Evolutionary conservation across 2,888 invertebrate species (phyloP).

Genomic region (Augiades crinisus): DNA sequence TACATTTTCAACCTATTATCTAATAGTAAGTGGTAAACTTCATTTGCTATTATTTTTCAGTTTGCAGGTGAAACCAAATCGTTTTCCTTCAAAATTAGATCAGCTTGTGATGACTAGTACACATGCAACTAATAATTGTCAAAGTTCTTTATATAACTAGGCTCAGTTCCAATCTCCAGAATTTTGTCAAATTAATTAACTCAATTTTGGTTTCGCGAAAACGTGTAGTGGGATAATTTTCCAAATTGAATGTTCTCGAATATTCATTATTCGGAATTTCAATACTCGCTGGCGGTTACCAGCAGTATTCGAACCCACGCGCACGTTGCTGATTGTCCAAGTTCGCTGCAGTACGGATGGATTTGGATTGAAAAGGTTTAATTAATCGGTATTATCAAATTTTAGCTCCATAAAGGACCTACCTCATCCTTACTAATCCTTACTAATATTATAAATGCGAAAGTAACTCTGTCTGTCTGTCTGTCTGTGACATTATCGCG

Average conservation of each 20-base stretch:
- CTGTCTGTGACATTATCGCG: too few relatives aligned
- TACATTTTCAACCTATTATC: too few relatives aligned
- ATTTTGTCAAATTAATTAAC: conserved; percentile 17
- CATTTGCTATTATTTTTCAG: too few relatives aligned
- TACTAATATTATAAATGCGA: too few relatives aligned
- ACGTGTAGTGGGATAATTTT: conserved; percentile 7
- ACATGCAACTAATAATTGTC: too few relatives aligned
- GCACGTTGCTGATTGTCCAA: conserved; percentile 10
- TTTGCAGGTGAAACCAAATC: too few relatives aligned
- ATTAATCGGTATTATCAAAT: background rate
- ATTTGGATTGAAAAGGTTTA: conserved; percentile 12
- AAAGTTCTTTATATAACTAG: background rate
- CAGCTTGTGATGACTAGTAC: too few relatives aligned
- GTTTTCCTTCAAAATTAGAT: too few relatives aligned
- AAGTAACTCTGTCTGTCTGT: too few relatives aligned
- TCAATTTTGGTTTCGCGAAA: conserved; percentile 1
- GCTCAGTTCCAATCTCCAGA: background rate
- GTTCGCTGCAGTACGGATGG: conserved; percentile 7
- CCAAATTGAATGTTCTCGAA: conserved; percentile 9
- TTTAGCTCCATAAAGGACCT: background rate
- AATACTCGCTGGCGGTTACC: conserved; percentile 6
- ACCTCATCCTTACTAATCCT: too few relatives aligned
- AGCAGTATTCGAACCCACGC: conserved; percentile 4
- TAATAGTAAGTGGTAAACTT: too few relatives aligned
- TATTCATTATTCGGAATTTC: conserved; percentile 8